phyloP scores from a whole-genome alignment of 2,113 vertebrate genomes.

The Salvelinus sp. region DNA sequence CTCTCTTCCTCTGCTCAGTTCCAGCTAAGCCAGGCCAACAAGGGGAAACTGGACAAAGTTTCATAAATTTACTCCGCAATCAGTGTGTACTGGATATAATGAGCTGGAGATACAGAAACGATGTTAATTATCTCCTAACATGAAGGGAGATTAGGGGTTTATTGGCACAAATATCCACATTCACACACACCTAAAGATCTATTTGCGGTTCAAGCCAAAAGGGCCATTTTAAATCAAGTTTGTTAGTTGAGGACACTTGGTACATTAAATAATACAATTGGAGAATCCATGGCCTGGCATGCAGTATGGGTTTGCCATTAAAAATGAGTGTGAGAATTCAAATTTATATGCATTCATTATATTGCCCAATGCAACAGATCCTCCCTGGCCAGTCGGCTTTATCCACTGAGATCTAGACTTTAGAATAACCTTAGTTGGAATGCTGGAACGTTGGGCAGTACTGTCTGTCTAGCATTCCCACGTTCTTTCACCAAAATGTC shows the following conservation, averaged over 20 bases:
- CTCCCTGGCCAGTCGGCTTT: too few species aligned
- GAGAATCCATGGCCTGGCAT: background rate
- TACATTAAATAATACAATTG: background rate
- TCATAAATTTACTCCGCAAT: constrained; percentile 68
- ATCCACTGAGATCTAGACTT: too few species aligned
- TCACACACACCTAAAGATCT: too few species aligned
- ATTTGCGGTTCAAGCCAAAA: background rate
- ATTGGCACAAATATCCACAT: too few species aligned
- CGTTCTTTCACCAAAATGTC: constrained; percentile 12
- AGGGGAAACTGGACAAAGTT: constrained; percentile 43
- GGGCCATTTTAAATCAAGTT: background rate
- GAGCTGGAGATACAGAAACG: constrained; percentile 62
- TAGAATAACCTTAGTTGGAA: too few species aligned
- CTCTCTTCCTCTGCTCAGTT: constrained; percentile 16
- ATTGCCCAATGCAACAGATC: too few species aligned
- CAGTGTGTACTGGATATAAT: constrained; percentile 56
- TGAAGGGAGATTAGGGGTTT: constrained; percentile 13
- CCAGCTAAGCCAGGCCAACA: constrained; percentile 33
- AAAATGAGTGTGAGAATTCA: background rate
- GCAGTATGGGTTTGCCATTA: too few species aligned
- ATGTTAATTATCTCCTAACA: constrained; percentile 60
- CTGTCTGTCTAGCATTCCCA: background rate
- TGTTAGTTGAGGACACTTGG: background rate
- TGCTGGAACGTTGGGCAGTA: background rate
- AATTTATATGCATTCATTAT: background rate